Evolutionary conservation across 2,888 invertebrate species (phyloP).

Genomic region (Seira sanloemensis): DNA sequence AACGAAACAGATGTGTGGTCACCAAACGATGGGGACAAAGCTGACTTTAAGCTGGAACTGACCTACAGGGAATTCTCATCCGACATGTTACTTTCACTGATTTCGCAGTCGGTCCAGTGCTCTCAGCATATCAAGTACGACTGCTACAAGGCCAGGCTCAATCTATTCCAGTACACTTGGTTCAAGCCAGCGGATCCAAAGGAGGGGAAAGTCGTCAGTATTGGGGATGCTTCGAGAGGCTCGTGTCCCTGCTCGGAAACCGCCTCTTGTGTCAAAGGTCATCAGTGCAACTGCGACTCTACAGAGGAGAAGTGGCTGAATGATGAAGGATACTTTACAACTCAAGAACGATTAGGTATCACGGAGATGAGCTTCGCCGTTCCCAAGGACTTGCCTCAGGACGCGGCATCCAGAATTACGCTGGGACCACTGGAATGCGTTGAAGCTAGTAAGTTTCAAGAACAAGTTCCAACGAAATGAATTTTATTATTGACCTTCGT

Average conservation of each 20-base stretch:
- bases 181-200: constrained; percentile 88
- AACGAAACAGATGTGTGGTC: constrained; percentile 84
- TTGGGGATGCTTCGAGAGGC: constrained; percentile 80
- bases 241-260: constrained; percentile 79
- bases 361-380: constrained; percentile 94
- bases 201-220: constrained; percentile 84
- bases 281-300: constrained; percentile 90
- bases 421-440: constrained; percentile 94
- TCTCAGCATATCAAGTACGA: constrained; percentile 93
- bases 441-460: constrained; percentile 87
- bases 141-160: constrained; percentile 91
- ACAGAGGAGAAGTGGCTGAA: constrained; percentile 89
- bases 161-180: constrained; percentile 92
- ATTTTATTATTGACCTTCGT: constrained; percentile 2
- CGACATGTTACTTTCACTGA: constrained; percentile 92
- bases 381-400: constrained; percentile 87
- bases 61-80: constrained; percentile 92
- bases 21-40: constrained; percentile 49
- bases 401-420: constrained; percentile 91
- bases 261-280: constrained; percentile 85
- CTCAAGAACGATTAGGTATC: constrained; percentile 89
- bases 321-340: constrained; percentile 90
- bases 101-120: constrained; percentile 92
- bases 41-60: constrained; percentile 88
- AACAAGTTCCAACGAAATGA: constrained; percentile 16